phyloP scores from a whole-genome alignment of 1,140 invertebrate species.

The Euborellia annulipes region DNA sequence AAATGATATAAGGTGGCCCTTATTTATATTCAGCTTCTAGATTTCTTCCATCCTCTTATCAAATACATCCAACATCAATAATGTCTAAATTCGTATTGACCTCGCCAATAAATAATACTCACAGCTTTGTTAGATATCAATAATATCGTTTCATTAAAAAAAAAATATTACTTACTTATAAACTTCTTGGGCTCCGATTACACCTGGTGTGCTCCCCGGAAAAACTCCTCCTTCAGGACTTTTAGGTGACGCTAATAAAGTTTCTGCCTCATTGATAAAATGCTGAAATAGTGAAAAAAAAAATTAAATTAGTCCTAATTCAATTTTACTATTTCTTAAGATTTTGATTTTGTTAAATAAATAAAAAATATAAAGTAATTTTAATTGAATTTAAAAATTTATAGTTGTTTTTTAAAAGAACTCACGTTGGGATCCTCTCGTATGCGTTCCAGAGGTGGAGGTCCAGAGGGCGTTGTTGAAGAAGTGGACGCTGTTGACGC shows the following conservation, averaged over 20 bases:
- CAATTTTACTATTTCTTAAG: not conserved
- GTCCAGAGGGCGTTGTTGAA: slow-evolving; percentile 23
- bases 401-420: slow-evolving; percentile 10
- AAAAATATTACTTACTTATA: slow-evolving; percentile 46
- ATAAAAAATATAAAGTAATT: too few species aligned
- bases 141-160: too few species aligned
- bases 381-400: too few species aligned
- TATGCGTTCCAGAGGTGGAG: slow-evolving; percentile 36
- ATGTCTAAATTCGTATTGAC: too few species aligned
- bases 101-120: too few species aligned
- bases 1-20: too few species aligned
- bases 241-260: slow-evolving; percentile 50
- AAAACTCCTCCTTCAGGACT: slow-evolving; percentile 43
- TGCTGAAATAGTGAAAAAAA: slow-evolving; percentile 51
- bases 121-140: too few species aligned
- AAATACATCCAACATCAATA: too few species aligned
- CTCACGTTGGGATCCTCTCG: slow-evolving; percentile 70
- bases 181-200: slow-evolving; percentile 87
- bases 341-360: not conserved
- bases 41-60: too few species aligned
- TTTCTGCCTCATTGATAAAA: slow-evolving; percentile 65
- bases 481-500: slow-evolving; percentile 13
- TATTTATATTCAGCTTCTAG: too few species aligned
- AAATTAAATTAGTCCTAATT: too few species aligned
- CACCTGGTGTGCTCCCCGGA: slow-evolving; percentile 61